phyloP scores from a whole-genome alignment of 2,888 invertebrate species.

The Polyploca ridens region DNA sequence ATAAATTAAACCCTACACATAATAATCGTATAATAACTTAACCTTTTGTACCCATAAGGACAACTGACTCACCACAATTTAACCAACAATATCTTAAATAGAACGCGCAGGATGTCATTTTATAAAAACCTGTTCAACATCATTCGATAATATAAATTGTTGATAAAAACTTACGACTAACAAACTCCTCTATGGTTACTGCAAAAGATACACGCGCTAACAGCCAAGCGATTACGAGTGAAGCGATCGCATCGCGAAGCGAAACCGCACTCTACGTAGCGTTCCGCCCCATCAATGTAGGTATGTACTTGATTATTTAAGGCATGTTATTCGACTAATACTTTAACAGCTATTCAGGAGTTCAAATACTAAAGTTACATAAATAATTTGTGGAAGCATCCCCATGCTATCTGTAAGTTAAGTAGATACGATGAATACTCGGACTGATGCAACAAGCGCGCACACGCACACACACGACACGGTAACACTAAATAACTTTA shows the following conservation, averaged over 20 bases:
- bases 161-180: constrained; percentile 81
- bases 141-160: constrained; percentile 76
- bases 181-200: constrained; percentile 67
- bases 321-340: constrained; percentile 70
- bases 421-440: constrained; percentile 63
- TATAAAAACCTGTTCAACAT: constrained; percentile 75
- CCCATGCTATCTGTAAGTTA: constrained; percentile 58
- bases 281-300: constrained; percentile 24
- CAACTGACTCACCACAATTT: constrained; percentile 70
- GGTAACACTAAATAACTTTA: constrained; percentile 67
- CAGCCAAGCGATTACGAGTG: constrained; percentile 62
- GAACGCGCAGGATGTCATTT: constrained; percentile 81
- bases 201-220: constrained; percentile 51
- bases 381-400: constrained; percentile 77
- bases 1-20: constrained; percentile 73
- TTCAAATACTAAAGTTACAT: constrained; percentile 53
- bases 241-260: constrained; percentile 62
- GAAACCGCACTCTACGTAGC: constrained; percentile 30
- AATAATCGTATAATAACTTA: constrained; percentile 72
- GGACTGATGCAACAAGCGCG: constrained; percentile 78
- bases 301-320: constrained; percentile 51
- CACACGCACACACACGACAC: constrained; percentile 68
- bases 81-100: constrained; percentile 59
- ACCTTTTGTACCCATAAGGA: constrained; percentile 80
- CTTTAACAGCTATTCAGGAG: constrained; percentile 69